Evolutionary conservation across 2,888 invertebrate genomes (phyloP), one percentile per base, ranked within the genome.

Genomic region (Subacronicta megacephala): DNA sequence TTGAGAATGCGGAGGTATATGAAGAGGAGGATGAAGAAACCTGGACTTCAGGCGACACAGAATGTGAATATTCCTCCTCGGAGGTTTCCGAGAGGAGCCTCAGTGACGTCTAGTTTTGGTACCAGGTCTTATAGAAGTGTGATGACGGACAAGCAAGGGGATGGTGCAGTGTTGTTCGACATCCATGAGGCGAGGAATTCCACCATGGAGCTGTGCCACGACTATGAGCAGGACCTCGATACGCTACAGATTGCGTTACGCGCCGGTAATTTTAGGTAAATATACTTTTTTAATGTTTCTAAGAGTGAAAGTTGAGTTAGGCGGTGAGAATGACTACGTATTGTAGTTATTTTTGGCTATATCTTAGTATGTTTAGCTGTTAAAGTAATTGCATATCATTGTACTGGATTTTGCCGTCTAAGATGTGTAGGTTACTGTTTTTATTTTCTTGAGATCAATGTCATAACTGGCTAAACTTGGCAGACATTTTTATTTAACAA

Each of bases 1-100:
- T 86, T 96, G 61, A 92, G 96, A 58, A 94, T 96, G 90, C 94
- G 96, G 18, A 85, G 94, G 52, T 94, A 95, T 54, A 92, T 94
- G 80, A 95, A 93, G 64, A 79, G 90, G 56, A 78, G 88, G 46
- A 51, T 90, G 52, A 78, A 83, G 58, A 91, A 88, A 50, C 80
- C 86, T 3, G 78, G 80, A 4, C 12, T 84, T 16, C 78, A 72
- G 40, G 54, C 77, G 0, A 72, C 83, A 13, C 85, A 88, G 60
- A 88, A 78, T 31, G 75, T 84, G 5, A 84, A 81, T 5, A 84
- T 93, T 0, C 93, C 93, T 46, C 90, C 92, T 0, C 78, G 94
- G 23, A 82, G 76, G 60, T 94, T 94, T 56, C 82, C 84, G 0
- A 79, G 93, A 36, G 91, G 92, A 0, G 78, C 87, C 0, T 85